Percentiles rank a stretch among this genome's conserved stretches.
Conservation (phyloP, 2,797 vertebrate genomes). For the Oophaga sylvatica region DNA sequence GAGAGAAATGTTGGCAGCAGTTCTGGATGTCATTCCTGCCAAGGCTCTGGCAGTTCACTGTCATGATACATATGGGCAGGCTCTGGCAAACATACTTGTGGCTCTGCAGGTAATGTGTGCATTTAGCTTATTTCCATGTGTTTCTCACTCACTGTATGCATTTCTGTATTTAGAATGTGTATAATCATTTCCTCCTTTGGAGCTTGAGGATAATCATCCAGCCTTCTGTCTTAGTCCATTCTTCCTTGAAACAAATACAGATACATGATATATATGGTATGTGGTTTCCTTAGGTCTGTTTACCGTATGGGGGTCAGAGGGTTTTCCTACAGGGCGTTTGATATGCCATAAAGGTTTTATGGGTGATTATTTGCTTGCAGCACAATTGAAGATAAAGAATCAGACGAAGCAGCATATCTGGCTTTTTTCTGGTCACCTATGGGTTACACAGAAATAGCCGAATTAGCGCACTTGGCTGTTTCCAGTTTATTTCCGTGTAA, state of each 20-base stretch:
- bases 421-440: not conserved
- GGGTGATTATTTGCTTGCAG: not conserved
- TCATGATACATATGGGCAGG: conserved; percentile 96
- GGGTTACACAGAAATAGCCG: not conserved
- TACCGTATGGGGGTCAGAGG: not conserved
- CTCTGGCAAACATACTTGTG: conserved; percentile 91
- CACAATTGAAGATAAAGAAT: not conserved
- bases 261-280: no score
- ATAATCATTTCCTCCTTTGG: no score
- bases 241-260: no score
- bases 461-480: not conserved
- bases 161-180: no score
- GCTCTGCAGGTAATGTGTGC: conserved; percentile 86
- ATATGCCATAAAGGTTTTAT: not conserved
- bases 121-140: not conserved
- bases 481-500: not conserved
- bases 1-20: conserved; percentile 85
- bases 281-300: no score
- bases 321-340: not conserved
- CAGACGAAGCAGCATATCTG: not conserved
- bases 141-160: no score
- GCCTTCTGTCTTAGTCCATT: not conserved
- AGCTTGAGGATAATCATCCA: no score
- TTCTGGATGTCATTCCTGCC: conserved; percentile 86
- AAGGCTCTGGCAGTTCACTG: conserved; percentile 92